Conservation (phyloP, 2,888 invertebrate genomes). For the Sarcophaga carnaria region DNA sequence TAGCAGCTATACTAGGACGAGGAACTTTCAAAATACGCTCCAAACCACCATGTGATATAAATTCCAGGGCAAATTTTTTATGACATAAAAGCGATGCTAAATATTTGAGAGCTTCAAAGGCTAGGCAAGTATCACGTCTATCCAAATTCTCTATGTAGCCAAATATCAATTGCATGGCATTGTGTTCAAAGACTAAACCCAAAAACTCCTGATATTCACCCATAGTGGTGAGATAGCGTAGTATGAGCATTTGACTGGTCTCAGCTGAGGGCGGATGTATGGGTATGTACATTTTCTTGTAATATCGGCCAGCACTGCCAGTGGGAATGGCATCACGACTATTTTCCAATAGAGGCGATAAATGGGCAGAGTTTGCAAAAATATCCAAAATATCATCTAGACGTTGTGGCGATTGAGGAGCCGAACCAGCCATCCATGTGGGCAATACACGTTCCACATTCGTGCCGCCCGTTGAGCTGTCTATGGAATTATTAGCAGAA, state of each 20-base stretch:
- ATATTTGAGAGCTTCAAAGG: conserved; percentile 98
- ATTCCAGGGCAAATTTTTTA: conserved; percentile 98
- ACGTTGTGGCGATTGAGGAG: conserved; percentile 79
- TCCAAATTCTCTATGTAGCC: conserved; percentile 94
- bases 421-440: conserved; percentile 77
- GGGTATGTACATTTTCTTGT: conserved; percentile 85
- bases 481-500: conserved; percentile 61
- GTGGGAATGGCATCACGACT: conserved; percentile 78
- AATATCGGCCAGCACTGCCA: conserved; percentile 73
- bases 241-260: conserved; percentile 95
- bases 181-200: conserved; percentile 95
- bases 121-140: conserved; percentile 94
- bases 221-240: conserved; percentile 97
- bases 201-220: conserved; percentile 99
- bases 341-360: conserved; percentile 79
- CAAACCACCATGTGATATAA: conserved; percentile 93
- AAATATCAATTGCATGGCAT: conserved; percentile 94
- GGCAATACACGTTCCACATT: conserved; percentile 78
- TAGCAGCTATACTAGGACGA: conserved; percentile 96
- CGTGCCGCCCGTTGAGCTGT: conserved; percentile 53
- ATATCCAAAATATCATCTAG: conserved; percentile 72
- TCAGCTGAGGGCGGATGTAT: conserved; percentile 94
- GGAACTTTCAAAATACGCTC: conserved; percentile 94
- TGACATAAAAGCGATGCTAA: conserved; percentile 96
- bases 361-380: conserved; percentile 77